Base-by-base conservation (phyloP, 2,888 invertebrate species). In the Caenorhabditis becei region DNA sequence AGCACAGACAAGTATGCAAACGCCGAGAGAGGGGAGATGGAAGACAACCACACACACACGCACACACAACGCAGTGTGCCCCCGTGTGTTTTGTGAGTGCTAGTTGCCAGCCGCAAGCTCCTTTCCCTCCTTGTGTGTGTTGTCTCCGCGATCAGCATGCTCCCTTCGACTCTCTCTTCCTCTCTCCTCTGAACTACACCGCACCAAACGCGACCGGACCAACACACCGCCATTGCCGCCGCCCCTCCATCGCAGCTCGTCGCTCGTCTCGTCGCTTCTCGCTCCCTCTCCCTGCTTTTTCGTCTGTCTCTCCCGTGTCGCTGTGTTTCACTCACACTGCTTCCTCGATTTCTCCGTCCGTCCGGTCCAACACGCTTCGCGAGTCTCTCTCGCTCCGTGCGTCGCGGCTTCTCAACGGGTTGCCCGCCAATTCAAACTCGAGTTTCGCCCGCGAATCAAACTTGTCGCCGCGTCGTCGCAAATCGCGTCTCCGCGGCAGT, bases 21-120 rank as follows among this genome's bases (percentile, higher is more conserved):
- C 71, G 71, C 28, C 58, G 72, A 74, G 72, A 72, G 62, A 49
- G 51, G 67, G 32, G 63, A 51, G 66, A 51, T 51, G 23, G 28
- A 18, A 61, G 75, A 58, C 44, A 66, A 61, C 49, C 35, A 49
- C 54, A 54, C 66, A 58, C 61, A 69, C 69, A 47, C 26, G 51
- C 49, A 59, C 69, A 49, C 59, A 49, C 69, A 44, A 58, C 18
- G 51, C 51, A 53, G 61, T 77, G 62, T 67, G 67, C 58, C 58
- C 58, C 59, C 47, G 75, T 67, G 75, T 77, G 67, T 77, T 59
- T 77, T 77, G 66, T 77, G 75, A 77, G 75, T 62, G 75, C 61
- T 61, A 61, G 75, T 67, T 67, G 67, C 67, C 67, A 67, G 66
- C 51, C 67, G 59, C 74, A 58, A 58, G 59, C 74, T 72, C 72